Evolutionary conservation across 1,140 invertebrate species (phyloP).

Genomic region (Hormaphis cornu): DNA sequence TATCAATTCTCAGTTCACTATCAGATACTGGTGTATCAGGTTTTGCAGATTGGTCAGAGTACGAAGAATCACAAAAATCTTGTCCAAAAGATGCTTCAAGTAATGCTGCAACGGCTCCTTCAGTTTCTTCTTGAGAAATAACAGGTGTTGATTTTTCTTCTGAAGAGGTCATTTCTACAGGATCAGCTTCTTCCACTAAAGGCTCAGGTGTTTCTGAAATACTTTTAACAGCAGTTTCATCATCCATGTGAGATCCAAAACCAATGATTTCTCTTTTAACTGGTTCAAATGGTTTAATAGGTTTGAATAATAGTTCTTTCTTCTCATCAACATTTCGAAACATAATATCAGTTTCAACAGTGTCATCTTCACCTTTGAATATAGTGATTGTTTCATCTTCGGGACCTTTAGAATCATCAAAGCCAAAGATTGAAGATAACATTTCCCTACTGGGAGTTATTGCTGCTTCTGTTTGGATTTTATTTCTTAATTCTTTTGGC

Average conservation of each 20-base stretch:
- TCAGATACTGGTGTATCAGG: conserved; percentile 76
- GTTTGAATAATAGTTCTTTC: conserved; percentile 7
- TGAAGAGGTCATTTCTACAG: conserved; percentile 41
- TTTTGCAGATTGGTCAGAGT: conserved; percentile 65
- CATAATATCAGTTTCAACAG: conserved; percentile 10
- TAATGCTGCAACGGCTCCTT: conserved; percentile 78
- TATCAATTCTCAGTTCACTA: conserved; percentile 74
- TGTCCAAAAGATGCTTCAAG: conserved; percentile 71
- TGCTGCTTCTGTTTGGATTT: background rate
- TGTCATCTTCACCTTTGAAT: conserved; percentile 23
- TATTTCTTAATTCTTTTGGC: conserved; percentile 12
- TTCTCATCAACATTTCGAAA: conserved; percentile 17
- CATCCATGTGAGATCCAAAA: conserved; percentile 49
- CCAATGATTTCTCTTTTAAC: conserved; percentile 53
- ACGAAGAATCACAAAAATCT: conserved; percentile 48
- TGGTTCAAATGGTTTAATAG: conserved; percentile 40
- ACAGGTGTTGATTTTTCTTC: conserved; percentile 70
- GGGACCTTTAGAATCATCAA: conserved; percentile 21
- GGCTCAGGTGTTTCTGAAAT: conserved; percentile 19
- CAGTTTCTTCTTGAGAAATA: conserved; percentile 85
- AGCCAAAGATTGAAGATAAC: conserved; percentile 26
- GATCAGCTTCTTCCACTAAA: background rate
- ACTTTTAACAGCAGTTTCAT: conserved; percentile 30
- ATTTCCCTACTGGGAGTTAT: conserved; percentile 18
- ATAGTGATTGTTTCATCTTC: conserved; percentile 25